Evolutionary conservation across 2,888 invertebrate species (phyloP), one percentile per base, ranked within the genome.

Genomic region (Lasioglossum calceatum): DNA sequence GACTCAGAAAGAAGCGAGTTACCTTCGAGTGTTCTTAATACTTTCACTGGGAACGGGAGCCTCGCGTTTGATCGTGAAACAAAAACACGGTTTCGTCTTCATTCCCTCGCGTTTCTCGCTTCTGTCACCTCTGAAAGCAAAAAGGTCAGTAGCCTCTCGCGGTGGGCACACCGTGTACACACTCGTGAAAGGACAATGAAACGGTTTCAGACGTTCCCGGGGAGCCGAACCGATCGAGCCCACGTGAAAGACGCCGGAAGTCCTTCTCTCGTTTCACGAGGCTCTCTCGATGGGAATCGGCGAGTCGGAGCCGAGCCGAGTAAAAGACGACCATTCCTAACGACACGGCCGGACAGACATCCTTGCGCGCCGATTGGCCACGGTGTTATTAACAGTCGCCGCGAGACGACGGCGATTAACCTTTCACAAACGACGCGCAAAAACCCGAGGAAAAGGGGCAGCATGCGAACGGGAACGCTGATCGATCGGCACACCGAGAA

Each of bases 401-500:
- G 74, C 67, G 79, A 81, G 83, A 83, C 81, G 61, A 54, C 16
- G 36, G 50, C 83, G 81, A 88, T 83, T 83, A 88, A 85, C 83
- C 85, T 88, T 86, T 86, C 79, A 73, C 85, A 47, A 79, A 19
- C 12, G 67, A 14, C 47, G 70, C 23, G 71, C 39, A 81, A 79
- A 81, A 76, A 67, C 47, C 50, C 54, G 27, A n/a, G 64, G 75
- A 77, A 73, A 85, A 82, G 70, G 67, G 32, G 36, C 75, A 36
- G 75, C 76, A 61, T 77, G 76, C 47, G 86, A 86, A 87, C 64
- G 77, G 75, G 87, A 82, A 82, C 72, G 27, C 32, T 77, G 77
- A 82, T 79, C 86, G 79, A 86, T 82, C 79, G 86, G 76, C 19
- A 44, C 44, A 67, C n/a, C 73, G 74, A 76, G 86, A 87, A 87